These are phyloP conservation scores for Hippopotamyrus pictus DNA, from an alignment of 2,797 vertebrate genomes.

Conservation along the genomic window DNA sequence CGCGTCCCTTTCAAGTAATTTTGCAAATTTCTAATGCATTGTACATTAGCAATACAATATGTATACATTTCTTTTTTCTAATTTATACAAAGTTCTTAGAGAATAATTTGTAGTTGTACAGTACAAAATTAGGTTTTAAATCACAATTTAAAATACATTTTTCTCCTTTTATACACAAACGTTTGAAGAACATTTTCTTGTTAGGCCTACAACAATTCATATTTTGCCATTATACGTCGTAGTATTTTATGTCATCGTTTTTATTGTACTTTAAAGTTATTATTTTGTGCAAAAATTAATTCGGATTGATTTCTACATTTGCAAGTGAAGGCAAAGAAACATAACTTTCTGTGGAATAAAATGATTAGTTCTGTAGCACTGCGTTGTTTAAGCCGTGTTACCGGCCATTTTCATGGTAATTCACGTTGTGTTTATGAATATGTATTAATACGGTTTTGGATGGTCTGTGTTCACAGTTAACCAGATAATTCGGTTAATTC, in stretches of 20 bases:
- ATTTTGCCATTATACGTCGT: background rate
- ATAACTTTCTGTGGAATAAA: background rate
- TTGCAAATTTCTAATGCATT: background rate
- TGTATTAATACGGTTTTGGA: constrained; percentile 7
- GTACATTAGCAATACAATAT: background rate
- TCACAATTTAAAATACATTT: background rate
- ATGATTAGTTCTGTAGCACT: background rate
- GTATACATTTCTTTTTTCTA: background rate
- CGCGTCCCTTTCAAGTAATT: constrained; percentile 20
- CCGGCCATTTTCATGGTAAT: constrained; percentile 2
- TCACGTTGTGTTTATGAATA: background rate
- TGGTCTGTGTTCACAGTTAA: background rate
- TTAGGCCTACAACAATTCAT: background rate
- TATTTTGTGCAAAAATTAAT: background rate
- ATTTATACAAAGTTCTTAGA: background rate
- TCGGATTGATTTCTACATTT: background rate
- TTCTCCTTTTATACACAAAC: background rate
- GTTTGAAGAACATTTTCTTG: background rate
- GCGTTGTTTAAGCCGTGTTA: background rate
- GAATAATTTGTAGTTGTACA: background rate
- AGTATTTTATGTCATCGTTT: background rate
- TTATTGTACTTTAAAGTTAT: background rate
- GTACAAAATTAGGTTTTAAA: background rate
- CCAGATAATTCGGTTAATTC: constrained; percentile 2
- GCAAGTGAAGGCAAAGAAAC: background rate